These are phyloP conservation scores for Pedetes capensis DNA, from an alignment of 2,113 vertebrate genomes.

Conservation along the genomic window DNA sequence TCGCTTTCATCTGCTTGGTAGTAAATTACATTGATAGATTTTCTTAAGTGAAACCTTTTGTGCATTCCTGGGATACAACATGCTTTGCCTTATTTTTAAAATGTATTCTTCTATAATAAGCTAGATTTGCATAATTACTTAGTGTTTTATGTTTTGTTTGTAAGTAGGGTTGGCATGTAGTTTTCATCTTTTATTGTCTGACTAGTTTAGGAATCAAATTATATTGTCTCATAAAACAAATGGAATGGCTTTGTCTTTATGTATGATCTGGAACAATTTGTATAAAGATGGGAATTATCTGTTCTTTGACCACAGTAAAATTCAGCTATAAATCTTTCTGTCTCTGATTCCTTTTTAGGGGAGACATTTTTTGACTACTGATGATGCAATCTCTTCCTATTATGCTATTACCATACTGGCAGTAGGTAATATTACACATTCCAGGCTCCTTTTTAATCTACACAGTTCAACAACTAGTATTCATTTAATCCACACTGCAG, in stretches of 20 bases:
- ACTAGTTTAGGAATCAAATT: conserved; percentile 3
- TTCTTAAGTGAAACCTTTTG: neutral
- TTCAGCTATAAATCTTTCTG: neutral
- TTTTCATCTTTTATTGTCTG: conserved; percentile 5
- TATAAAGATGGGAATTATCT: neutral
- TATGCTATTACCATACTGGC: neutral
- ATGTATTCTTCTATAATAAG: neutral
- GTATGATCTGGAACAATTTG: conserved; percentile 21
- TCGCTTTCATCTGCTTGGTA: neutral
- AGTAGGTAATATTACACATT: neutral
- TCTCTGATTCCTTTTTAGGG: conserved; percentile 10
- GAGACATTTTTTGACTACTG: neutral
- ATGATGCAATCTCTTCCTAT: neutral
- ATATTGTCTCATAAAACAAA: conserved; percentile 42
- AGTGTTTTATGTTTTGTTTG: neutral
- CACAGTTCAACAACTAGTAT: neutral
- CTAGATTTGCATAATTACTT: neutral
- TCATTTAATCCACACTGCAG: neutral
- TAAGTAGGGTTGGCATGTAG: neutral
- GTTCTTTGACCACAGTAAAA: neutral
- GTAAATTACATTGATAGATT: neutral
- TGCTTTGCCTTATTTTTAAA: neutral
- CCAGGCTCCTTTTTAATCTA: neutral
- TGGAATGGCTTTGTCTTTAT: neutral
- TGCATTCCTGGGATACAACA: neutral